Conservation (phyloP, 2,113 vertebrate genomes). For the Maccullochella peelii region DNA sequence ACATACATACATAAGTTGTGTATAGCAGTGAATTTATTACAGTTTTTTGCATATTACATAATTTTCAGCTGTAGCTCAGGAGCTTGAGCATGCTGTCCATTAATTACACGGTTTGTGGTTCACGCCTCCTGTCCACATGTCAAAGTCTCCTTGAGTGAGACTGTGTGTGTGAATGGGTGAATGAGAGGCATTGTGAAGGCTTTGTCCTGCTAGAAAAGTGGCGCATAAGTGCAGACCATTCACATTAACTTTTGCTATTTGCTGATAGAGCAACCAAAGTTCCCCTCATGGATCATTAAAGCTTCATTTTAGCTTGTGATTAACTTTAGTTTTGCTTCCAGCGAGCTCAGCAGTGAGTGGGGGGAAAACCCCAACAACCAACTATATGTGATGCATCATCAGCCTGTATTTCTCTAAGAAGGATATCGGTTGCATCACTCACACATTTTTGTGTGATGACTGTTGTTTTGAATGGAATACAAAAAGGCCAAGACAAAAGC, state of each 20-base stretch:
- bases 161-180: not conserved
- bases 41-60: not conserved
- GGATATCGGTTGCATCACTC: slow-evolving; percentile 72
- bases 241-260: slow-evolving; percentile 34
- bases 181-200: not conserved
- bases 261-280: slow-evolving; percentile 59
- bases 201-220: slow-evolving; percentile 15
- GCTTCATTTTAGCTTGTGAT: slow-evolving; percentile 53
- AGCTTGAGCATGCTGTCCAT: not conserved
- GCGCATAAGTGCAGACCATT: slow-evolving; percentile 7
- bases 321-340: slow-evolving; percentile 46
- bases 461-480: slow-evolving; percentile 49
- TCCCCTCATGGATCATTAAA: slow-evolving; percentile 60
- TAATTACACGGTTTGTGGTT: slow-evolving; percentile 15
- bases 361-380: slow-evolving; percentile 30
- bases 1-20: not conserved
- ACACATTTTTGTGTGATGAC: slow-evolving; percentile 63
- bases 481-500: slow-evolving; percentile 42
- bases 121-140: not conserved
- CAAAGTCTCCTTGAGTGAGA: not conserved
- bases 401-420: slow-evolving; percentile 59
- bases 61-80: not conserved
- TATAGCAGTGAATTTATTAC: not conserved
- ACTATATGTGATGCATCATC: slow-evolving; percentile 47
- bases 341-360: slow-evolving; percentile 35